phyloP scores from a whole-genome alignment of 1,140 invertebrate species.

The Lanistes nyassanus region DNA sequence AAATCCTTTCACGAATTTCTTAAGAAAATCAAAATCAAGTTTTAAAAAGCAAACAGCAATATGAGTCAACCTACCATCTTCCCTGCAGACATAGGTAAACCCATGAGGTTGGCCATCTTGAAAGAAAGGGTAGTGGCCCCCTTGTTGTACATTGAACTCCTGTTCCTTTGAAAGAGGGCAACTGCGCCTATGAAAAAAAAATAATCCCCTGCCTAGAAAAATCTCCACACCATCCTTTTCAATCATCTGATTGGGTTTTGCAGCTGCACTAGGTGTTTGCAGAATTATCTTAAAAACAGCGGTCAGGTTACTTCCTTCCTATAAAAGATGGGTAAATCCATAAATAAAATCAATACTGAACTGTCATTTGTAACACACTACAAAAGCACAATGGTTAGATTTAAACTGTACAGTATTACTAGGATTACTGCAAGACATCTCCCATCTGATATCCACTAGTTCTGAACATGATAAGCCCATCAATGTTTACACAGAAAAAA shows the following conservation, averaged over 20 bases:
- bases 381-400: background rate
- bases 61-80: constrained; percentile 12
- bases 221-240: background rate
- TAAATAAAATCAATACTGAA: background rate
- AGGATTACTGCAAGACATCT: background rate
- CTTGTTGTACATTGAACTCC: background rate
- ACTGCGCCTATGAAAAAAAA: constrained; percentile 7
- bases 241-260: background rate
- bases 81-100: constrained; percentile 9
- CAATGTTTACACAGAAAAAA: too few relatives aligned
- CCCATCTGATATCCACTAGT: background rate
- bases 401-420: background rate
- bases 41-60: background rate
- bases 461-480: too few relatives aligned
- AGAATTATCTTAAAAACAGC: background rate
- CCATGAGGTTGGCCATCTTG: constrained; percentile 7
- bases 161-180: background rate
- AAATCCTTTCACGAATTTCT: background rate
- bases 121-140: constrained; percentile 14
- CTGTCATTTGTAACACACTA: background rate
- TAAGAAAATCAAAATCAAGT: background rate
- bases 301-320: background rate
- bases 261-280: background rate
- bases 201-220: background rate
- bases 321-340: background rate